Percentiles rank a stretch among this genome's conserved stretches.
These are phyloP conservation scores for Ranitomeya variabilis DNA, from an alignment of 2,113 vertebrate genomes.

Conservation along the genomic window DNA sequence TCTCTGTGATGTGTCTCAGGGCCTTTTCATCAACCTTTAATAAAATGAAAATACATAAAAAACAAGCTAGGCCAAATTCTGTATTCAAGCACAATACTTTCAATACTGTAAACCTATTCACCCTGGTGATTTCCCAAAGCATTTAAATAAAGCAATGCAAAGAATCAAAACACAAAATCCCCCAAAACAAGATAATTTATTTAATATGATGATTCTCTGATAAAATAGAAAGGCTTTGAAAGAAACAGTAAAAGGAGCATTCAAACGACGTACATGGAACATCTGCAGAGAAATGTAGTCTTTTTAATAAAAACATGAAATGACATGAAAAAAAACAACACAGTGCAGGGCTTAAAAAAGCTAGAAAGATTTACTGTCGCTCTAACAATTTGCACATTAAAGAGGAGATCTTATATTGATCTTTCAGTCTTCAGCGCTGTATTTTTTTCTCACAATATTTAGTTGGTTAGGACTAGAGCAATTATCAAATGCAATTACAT, in stretches of 20 bases:
- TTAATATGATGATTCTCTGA: slow-evolving; percentile 9
- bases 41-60: slow-evolving; percentile 46
- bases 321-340: slow-evolving; percentile 18
- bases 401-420: slow-evolving; percentile 45
- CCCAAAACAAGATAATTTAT: slow-evolving; percentile 24
- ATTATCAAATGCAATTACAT: slow-evolving; percentile 29
- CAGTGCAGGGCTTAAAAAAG: not conserved
- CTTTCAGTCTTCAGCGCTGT: not conserved
- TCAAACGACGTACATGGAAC: not conserved
- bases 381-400: slow-evolving; percentile 45
- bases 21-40: slow-evolving; percentile 93
- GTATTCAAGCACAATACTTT: not conserved
- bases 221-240: slow-evolving; percentile 17
- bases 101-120: not conserved
- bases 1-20: slow-evolving; percentile 94
- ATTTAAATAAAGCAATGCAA: not conserved
- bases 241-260: not conserved
- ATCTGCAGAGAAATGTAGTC: not conserved
- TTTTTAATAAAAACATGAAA: slow-evolving; percentile 26
- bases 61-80: not conserved
- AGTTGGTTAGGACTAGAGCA: slow-evolving; percentile 9
- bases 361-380: not conserved
- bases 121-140: not conserved
- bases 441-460: slow-evolving; percentile 28
- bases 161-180: not conserved